Evolutionary conservation across 1,140 invertebrate species (phyloP).

Genomic region (Papilio polyxenes): DNA sequence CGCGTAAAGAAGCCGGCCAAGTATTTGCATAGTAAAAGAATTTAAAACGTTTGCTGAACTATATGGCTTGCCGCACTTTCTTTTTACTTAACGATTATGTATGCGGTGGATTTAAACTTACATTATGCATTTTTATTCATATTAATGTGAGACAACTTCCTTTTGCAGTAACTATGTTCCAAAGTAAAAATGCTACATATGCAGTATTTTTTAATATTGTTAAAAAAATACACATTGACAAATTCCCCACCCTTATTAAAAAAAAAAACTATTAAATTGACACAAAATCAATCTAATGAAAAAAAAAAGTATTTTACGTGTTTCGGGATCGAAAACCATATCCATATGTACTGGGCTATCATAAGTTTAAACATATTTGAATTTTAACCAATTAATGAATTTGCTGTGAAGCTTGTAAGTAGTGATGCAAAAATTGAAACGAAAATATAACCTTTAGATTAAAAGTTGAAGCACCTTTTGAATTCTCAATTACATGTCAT

Average conservation of each 20-base stretch:
- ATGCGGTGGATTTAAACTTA: constrained; percentile 17
- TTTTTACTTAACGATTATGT: constrained; percentile 34
- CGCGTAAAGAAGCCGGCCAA: constrained; percentile 24
- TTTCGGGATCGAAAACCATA: too few relatives aligned
- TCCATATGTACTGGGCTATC: too few relatives aligned
- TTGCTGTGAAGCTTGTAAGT: background rate
- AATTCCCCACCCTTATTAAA: too few relatives aligned
- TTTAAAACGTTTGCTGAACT: constrained; percentile 20
- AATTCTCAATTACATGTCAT: constrained; percentile 14
- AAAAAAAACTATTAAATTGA: too few relatives aligned
- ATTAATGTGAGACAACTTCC: background rate
- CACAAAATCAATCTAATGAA: too few relatives aligned
- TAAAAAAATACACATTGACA: background rate
- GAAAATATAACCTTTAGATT: background rate
- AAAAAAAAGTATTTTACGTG: too few relatives aligned
- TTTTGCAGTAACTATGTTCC: background rate
- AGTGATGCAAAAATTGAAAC: background rate
- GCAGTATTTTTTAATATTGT: background rate
- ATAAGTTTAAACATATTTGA: background rate
- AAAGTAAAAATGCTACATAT: background rate
- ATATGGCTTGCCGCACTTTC: constrained; percentile 18
- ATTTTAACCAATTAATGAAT: background rate
- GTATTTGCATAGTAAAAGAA: constrained; percentile 31
- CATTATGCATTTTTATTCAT: background rate
- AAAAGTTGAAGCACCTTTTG: background rate